Evolutionary conservation across 2,888 invertebrate species (phyloP).

Genomic region (Aphrophora alni): DNA sequence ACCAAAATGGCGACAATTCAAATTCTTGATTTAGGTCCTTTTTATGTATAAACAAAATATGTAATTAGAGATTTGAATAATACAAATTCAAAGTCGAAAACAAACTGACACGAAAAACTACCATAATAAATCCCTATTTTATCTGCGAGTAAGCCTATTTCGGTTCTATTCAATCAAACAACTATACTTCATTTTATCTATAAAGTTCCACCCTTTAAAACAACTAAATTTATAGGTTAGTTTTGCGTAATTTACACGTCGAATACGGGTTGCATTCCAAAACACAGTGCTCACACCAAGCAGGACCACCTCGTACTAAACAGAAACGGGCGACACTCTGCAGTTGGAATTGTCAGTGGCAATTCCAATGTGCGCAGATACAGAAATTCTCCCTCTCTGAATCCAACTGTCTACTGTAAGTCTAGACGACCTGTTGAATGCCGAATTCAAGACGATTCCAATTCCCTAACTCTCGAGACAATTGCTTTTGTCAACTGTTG

Average conservation of each 20-base stretch:
- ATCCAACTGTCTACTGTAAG: not conserved
- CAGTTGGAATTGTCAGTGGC: not conserved
- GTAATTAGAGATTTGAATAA: too few species aligned
- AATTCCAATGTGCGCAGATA: not conserved
- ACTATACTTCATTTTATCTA: too few species aligned
- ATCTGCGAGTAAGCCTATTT: too few species aligned
- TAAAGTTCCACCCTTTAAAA: too few species aligned
- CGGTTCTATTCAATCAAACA: too few species aligned
- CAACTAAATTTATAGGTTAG: too few species aligned
- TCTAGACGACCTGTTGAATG: conserved; percentile 6
- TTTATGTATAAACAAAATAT: too few species aligned
- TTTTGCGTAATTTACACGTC: not conserved
- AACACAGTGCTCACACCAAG: not conserved
- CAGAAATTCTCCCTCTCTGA: not conserved
- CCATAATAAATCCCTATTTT: too few species aligned
- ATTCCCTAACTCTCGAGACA: not conserved
- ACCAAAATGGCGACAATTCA: too few species aligned
- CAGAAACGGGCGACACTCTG: not conserved
- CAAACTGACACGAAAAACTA: too few species aligned
- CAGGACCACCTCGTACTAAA: not conserved
- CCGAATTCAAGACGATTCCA: not conserved
- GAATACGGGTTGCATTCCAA: not conserved
- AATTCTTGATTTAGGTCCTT: too few species aligned
- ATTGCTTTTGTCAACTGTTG: not conserved
- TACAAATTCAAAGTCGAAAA: too few species aligned